Evolutionary conservation across 2,113 vertebrate genomes (phyloP).

Genomic region (Lepisosteus oculatus): DNA sequence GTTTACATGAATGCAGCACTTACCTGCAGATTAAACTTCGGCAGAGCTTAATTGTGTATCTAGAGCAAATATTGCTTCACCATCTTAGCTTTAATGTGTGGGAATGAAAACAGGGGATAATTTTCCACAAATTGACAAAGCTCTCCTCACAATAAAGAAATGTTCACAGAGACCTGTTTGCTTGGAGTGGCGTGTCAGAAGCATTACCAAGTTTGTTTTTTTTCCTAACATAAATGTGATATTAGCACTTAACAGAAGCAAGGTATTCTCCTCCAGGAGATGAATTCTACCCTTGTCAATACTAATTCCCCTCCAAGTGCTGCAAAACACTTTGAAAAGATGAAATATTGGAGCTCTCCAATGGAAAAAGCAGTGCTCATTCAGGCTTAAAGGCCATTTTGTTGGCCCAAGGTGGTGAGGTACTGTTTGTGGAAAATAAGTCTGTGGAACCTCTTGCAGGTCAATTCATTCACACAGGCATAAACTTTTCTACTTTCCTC

Average conservation of each 20-base stretch:
- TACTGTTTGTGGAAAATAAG: slow-evolving; percentile 53
- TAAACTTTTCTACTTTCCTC: slow-evolving; percentile 59
- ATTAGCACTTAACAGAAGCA: slow-evolving; percentile 84
- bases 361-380: slow-evolving; percentile 65
- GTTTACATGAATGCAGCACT: slow-evolving; percentile 80
- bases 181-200: slow-evolving; percentile 73
- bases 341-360: slow-evolving; percentile 64
- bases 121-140: slow-evolving; percentile 72
- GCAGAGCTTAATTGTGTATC: slow-evolving; percentile 78
- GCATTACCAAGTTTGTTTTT: slow-evolving; percentile 70
- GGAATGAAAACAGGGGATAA: slow-evolving; percentile 72
- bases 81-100: slow-evolving; percentile 66
- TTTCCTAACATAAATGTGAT: slow-evolving; percentile 82
- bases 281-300: slow-evolving; percentile 86
- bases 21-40: slow-evolving; percentile 79
- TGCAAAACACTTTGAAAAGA: slow-evolving; percentile 71
- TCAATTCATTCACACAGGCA: slow-evolving; percentile 62
- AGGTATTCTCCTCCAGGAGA: slow-evolving; percentile 77
- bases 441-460: slow-evolving; percentile 65
- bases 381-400: slow-evolving; percentile 88
- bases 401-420: slow-evolving; percentile 70
- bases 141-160: slow-evolving; percentile 66
- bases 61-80: slow-evolving; percentile 70
- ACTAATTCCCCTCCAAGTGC: slow-evolving; percentile 73
- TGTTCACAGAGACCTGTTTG: slow-evolving; percentile 66